Evolutionary conservation across 2,888 invertebrate species (phyloP), one percentile per base, ranked within the genome.

Genomic region (Schrankia costaestrigalis): DNA sequence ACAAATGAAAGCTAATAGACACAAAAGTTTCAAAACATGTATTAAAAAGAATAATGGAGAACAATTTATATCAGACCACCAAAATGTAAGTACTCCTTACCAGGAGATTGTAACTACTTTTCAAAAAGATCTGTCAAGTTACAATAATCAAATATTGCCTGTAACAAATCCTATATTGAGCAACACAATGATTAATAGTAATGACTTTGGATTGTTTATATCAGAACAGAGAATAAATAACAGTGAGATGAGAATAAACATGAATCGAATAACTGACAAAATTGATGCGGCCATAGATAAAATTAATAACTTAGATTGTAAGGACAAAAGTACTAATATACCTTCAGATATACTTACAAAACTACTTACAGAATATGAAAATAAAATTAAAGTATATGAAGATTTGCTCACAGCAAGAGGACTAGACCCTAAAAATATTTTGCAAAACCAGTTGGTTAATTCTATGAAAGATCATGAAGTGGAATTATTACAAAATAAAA

Each of bases 161-260:
- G 32, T 79, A 8, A 40, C 67, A 33, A 70, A 52, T 31, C 54
- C 65, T 31, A 22, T 63, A 17, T 56, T 55, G 11, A 35, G 37
- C 31, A 41, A 35, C 26, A 40, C 45, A n/a, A n/a, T n/a, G n/a
- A n/a, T n/a, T n/a, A n/a, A n/a, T 40, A 42, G 47, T 12, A 63
- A 51, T 66, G 74, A 79, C 35, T 53, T 80, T 35, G 63, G 57
- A 46, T 47, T 68, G 35, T 74, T 77, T 44, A 59, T 82, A 26
- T 67, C 77, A 41, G 85, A 86, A 62, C 83, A 84, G 62, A 79
- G 82, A 60, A 64, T 83, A 33, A 73, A 52, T 46, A 83, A 78
- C 42, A 81, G 74, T 71, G 85, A 86, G 56, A 41, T 85, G 27
- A 69, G 85, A 53, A 80, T 84, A 31, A 85, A 84, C 52, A 63